Conservation (phyloP, 2,888 invertebrate genomes). For the Chrysopilus asiliformis region DNA sequence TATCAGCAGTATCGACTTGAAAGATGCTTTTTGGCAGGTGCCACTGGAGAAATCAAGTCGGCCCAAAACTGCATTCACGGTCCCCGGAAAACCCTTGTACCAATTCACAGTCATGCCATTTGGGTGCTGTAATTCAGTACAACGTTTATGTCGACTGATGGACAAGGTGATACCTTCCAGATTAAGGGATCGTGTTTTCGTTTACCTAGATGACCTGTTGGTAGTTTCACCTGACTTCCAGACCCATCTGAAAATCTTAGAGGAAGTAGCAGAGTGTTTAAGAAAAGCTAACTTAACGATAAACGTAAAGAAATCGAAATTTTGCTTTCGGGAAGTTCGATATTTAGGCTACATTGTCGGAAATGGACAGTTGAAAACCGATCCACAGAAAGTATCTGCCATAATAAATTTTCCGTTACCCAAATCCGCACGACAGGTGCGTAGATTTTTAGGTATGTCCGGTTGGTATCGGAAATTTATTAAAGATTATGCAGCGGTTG, state of each 20-base stretch:
- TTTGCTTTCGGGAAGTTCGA: too few species aligned
- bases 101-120: conserved; percentile 5
- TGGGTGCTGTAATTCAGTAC: conserved; percentile 2
- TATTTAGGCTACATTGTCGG: too few species aligned
- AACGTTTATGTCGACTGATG: conserved; percentile 6
- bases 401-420: conserved; percentile 1
- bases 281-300: background rate
- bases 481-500: conserved; percentile 7
- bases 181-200: too few species aligned
- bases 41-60: conserved; percentile 12
- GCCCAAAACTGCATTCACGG: conserved; percentile 16
- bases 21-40: conserved; percentile 14
- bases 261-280: too few species aligned
- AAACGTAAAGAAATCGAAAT: too few species aligned
- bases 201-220: conserved; percentile 4
- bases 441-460: conserved; percentile 1
- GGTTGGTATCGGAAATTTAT: background rate
- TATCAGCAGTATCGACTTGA: conserved; percentile 20
- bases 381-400: background rate
- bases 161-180: conserved; percentile 5
- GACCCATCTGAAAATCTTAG: too few species aligned
- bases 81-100: conserved; percentile 6
- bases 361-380: background rate
- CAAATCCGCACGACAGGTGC: too few species aligned
- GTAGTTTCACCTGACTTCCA: too few species aligned